Conservation (phyloP, 2,113 vertebrate species). For the Silurus meridionalis region DNA sequence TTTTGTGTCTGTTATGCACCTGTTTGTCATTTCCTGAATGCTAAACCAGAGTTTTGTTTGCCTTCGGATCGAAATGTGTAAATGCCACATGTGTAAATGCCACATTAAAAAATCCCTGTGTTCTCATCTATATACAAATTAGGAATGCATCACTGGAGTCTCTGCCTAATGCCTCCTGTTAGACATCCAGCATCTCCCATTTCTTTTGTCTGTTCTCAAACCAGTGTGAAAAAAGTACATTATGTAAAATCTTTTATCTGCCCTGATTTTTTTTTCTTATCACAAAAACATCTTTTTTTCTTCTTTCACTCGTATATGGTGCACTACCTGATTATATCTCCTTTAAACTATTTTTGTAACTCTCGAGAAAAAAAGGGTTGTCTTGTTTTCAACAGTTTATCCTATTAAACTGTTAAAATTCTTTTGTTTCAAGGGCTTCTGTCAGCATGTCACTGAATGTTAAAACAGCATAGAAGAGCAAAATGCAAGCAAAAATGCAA, state of each 20-base stretch:
- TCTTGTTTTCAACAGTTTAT: background rate
- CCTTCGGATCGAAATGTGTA: constrained; percentile 32
- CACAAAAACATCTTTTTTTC: constrained; percentile 11
- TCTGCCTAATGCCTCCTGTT: constrained; percentile 19
- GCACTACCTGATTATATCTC: background rate
- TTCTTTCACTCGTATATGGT: background rate
- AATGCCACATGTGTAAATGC: constrained; percentile 47
- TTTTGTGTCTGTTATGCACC: constrained; percentile 19
- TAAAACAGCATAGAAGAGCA: background rate
- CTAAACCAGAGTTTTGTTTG: constrained; percentile 44
- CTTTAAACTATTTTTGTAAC: background rate
- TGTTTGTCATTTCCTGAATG: constrained; percentile 46
- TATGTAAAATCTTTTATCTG: constrained; percentile 18
- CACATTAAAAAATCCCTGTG: constrained; percentile 45
- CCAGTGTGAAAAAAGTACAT: constrained; percentile 1
- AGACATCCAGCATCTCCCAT: constrained; percentile 3
- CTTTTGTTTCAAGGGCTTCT: background rate
- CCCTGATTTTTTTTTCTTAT: background rate
- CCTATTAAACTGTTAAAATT: background rate
- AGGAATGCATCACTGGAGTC: constrained; percentile 35
- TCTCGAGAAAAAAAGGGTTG: background rate
- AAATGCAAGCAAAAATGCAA: background rate
- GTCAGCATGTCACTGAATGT: background rate
- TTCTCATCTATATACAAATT: constrained; percentile 44
- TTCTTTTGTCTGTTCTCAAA: constrained; percentile 18